A percentile compares a stretch with the other conserved stretches of the same genome.
Conservation (phyloP, 2,113 vertebrate species). For the Delphinapterus leucas region DNA sequence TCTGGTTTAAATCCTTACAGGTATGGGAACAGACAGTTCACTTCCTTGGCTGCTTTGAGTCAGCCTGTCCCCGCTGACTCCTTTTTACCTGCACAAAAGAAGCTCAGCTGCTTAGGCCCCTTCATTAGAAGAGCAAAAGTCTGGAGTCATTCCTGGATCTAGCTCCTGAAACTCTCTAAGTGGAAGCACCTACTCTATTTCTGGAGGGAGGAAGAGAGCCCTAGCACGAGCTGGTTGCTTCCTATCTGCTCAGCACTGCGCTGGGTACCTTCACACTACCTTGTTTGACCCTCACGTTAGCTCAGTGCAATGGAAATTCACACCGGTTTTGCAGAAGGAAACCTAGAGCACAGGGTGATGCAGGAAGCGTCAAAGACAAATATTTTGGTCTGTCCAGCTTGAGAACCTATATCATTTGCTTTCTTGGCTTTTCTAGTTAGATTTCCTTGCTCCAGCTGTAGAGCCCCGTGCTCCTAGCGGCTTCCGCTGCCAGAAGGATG, state of each 20-base stretch:
- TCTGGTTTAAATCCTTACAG: neutral
- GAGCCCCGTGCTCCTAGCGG: neutral
- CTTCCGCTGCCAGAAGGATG: neutral
- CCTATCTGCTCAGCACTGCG: fast-evolving
- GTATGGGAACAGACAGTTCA: neutral
- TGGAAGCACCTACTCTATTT: neutral
- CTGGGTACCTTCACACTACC: neutral
- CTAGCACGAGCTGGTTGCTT: neutral
- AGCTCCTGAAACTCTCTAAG: neutral
- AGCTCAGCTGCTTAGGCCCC: neutral
- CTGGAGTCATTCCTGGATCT: neutral
- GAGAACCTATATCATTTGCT: neutral
- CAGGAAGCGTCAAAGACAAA: neutral
- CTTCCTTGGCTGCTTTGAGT: neutral
- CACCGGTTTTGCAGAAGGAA: neutral
- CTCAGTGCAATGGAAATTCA: neutral
- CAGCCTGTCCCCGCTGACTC: neutral
- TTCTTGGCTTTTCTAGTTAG: neutral
- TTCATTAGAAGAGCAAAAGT: neutral
- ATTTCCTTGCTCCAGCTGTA: neutral
- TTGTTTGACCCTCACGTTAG: neutral
- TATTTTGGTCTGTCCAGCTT: neutral
- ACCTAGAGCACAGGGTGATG: neutral
- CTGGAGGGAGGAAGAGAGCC: neutral
- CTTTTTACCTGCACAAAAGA: neutral